Evolutionary conservation across 2,797 vertebrate genomes (phyloP), one percentile per base, ranked within the genome.

Genomic region (Acanthurus leucopareius): DNA sequence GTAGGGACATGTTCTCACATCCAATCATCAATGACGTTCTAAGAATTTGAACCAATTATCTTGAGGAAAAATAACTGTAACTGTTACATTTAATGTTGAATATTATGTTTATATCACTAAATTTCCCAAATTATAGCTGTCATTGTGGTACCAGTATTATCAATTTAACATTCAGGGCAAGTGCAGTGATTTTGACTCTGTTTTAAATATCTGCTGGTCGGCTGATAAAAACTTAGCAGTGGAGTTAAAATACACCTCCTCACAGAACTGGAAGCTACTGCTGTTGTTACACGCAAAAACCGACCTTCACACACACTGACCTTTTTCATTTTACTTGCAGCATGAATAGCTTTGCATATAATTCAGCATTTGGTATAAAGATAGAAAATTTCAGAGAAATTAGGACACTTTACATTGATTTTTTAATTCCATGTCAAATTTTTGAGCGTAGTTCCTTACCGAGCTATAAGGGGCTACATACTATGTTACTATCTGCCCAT

Each of bases 301-400:
- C 45, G 45, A 69, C 56, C 42, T 19, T 74, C 22, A 62, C n/a
- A 35, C 53, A 28, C 2, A 47, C 38, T 52, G 38, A 47, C 40
- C 56, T 60, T 60, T 61, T 48, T 54, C 13, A 52, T 3, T 38
- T 28, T 19, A 22, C 3, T 52, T 53, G 45, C 7, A 28, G 38
- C 1, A 66, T 72, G 28, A 17, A 60, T 67, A 19, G 32, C 49
- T 73, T 58, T 56, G 15, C 19, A 42, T n/a, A 57, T 65, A 10
- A 67, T 59, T 51, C 11, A 9, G 14, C 7, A 14, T 19, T 6
- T 58, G 47, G 53, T 47, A 49, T 13, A 45, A 66, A 68, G 69
- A 68, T 40, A 54, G 25, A 45, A 72, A 62, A 2, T 14, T 42
- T 16, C 19, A 20, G 7, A n/a, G 11, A 54, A 48, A 61, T 71